phyloP scores from a whole-genome alignment of 1,140 invertebrate species.

The Condylostylus longicornis region DNA sequence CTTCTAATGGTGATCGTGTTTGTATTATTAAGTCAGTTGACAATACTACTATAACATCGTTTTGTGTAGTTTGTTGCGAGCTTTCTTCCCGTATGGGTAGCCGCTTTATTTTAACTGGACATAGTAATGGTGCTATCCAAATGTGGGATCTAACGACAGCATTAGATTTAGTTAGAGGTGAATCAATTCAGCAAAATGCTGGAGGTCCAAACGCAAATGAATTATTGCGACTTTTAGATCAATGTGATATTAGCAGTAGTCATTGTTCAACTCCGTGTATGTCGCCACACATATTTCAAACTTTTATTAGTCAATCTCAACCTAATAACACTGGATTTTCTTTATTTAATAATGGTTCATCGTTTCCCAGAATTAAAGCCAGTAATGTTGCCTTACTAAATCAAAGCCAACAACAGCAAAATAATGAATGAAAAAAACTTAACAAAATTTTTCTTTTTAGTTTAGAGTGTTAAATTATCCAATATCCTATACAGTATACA shows the following conservation, averaged over 20 bases:
- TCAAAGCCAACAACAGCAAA: slow-evolving; percentile 29
- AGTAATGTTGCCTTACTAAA: slow-evolving; percentile 59
- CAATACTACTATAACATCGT: slow-evolving; percentile 83
- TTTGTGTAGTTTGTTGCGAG: slow-evolving; percentile 95
- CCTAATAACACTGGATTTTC: no score
- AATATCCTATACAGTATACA: no score
- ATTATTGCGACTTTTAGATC: slow-evolving; percentile 75
- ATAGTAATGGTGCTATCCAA: slow-evolving; percentile 86
- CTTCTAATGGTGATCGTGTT: slow-evolving; percentile 85
- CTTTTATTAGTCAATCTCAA: slow-evolving; percentile 23
- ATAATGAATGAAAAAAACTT: slow-evolving; percentile 1
- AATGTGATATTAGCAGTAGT: slow-evolving; percentile 80
- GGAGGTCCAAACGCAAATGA: slow-evolving; percentile 84
- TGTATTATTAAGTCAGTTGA: slow-evolving; percentile 91
- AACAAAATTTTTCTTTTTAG: no score
- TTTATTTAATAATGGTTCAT: no score
- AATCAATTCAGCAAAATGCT: slow-evolving; percentile 41
- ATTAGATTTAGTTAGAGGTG: slow-evolving; percentile 61
- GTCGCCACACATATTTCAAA: slow-evolving; percentile 63
- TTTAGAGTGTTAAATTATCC: no score
- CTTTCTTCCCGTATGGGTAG: slow-evolving; percentile 84
- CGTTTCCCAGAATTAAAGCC: slow-evolving; percentile 51
- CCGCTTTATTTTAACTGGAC: slow-evolving; percentile 87
- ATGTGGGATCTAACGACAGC: slow-evolving; percentile 98
- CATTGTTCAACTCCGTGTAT: slow-evolving; percentile 71